Percentiles rank a stretch among this genome's conserved stretches.
phyloP scores from a whole-genome alignment of 1,140 invertebrate genomes.

The Eulimnadia texana region DNA sequence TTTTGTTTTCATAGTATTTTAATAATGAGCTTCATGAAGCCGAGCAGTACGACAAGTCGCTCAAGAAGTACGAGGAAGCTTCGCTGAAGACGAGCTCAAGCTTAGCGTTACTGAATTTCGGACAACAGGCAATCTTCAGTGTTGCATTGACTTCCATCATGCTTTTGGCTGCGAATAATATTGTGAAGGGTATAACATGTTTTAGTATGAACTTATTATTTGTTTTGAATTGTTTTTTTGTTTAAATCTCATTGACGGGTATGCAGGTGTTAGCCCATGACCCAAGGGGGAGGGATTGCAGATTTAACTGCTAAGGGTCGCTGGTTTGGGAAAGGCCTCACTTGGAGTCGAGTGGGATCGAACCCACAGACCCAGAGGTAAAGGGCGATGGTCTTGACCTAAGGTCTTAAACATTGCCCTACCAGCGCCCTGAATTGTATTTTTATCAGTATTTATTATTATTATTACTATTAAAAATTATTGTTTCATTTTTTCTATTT shows the following conservation, averaged over 20 bases:
- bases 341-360: too few relatives aligned
- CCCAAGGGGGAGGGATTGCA: too few relatives aligned
- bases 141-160: slow-evolving; percentile 81
- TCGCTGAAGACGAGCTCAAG: slow-evolving; percentile 91
- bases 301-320: too few relatives aligned
- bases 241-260: too few relatives aligned
- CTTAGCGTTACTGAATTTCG: slow-evolving; percentile 88
- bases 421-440: too few relatives aligned
- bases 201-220: not conserved
- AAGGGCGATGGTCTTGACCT: too few relatives aligned
- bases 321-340: too few relatives aligned
- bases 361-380: too few relatives aligned
- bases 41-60: slow-evolving; percentile 68
- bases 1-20: slow-evolving; percentile 61
- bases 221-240: not conserved
- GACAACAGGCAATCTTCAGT: slow-evolving; percentile 97
- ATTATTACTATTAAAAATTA: too few relatives aligned
- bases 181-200: slow-evolving; percentile 53
- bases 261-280: too few relatives aligned
- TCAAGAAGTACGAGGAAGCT: slow-evolving; percentile 77
- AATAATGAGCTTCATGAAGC: slow-evolving; percentile 95
- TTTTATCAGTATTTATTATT: too few relatives aligned
- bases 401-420: not conserved
- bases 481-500: too few relatives aligned
- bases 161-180: slow-evolving; percentile 80